Conservation (phyloP, 2,797 vertebrate species). For the Percopsis omiscomaycus region DNA sequence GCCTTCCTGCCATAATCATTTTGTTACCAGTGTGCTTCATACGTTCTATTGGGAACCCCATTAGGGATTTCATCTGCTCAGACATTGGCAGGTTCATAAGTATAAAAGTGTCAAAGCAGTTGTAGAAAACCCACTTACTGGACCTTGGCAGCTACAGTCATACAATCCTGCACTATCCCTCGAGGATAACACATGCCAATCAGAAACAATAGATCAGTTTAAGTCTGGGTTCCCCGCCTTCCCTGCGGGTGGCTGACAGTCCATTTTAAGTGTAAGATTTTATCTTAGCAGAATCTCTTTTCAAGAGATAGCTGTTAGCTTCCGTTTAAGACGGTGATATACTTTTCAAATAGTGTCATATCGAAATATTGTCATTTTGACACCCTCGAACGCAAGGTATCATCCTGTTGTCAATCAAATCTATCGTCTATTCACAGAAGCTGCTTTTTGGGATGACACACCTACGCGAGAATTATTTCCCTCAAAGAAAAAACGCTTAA, state of each 20-base stretch:
- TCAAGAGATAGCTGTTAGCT: conserved; percentile 60
- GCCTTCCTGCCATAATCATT: conserved; percentile 31
- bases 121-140: conserved; percentile 40
- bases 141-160: conserved; percentile 40
- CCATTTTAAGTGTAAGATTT: conserved; percentile 69
- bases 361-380: conserved; percentile 62
- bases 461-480: conserved; percentile 22
- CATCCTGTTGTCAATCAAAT: conserved; percentile 65
- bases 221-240: conserved; percentile 37
- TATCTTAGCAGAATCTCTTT: conserved; percentile 36
- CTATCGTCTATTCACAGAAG: conserved; percentile 36
- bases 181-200: conserved; percentile 62
- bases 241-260: conserved; percentile 45
- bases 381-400: conserved; percentile 56
- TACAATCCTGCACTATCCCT: conserved; percentile 46
- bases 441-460: conserved; percentile 12
- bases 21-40: conserved; percentile 21
- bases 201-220: conserved; percentile 57
- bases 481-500: conserved; percentile 31
- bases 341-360: conserved; percentile 48
- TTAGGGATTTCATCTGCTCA: conserved; percentile 22
- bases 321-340: conserved; percentile 37
- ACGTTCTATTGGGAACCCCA: not conserved
- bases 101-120: conserved; percentile 53
- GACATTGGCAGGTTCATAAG: conserved; percentile 33